Base-by-base conservation (phyloP, 2,888 invertebrate species). In the Lumbricus terrestris region DNA sequence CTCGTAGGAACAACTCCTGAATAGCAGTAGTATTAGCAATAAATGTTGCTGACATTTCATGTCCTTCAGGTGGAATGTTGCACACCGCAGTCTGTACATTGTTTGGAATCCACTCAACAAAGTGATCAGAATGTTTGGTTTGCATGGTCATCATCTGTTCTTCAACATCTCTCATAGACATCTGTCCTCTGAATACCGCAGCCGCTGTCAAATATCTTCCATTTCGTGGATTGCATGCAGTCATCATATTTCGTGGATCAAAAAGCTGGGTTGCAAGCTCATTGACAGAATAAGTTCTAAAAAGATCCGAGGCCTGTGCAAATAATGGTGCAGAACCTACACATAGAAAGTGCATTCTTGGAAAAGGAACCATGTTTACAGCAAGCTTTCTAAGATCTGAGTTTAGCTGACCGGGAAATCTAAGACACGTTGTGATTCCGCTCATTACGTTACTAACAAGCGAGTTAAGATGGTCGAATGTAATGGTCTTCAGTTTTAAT, bases 161-260 rank as follows among this genome's bases (percentile, higher is more conserved):
- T 98, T 98, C 92, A 97, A 94, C 95, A 91, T 94, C 94, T 92
- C 94, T 94, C 94, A 94, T 94, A 89, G 94, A 94, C 94, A 94
- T 94, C 54, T 94, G 93, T 20, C 94, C 94, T 89, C 94, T 92
- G 93, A 94, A 94, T 91, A 94, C 93, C 94, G 97, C 92, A 97
- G 90, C 90, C n/a, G 88, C 90, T 13, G 90, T 88, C 34, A 90
- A 82, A n/a, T n/a, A n/a, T n/a, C n/a, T n/a, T n/a, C n/a, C n/a
- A n/a, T n/a, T n/a, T n/a, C n/a, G n/a, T n/a, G 18, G 90, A 88
- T 37, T 82, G 88, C 37, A 90, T 82, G 35, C 90, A 13, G 38
- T 13, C 38, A 38, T 38, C 38, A 38, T 38, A 13, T 38, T 38
- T 13, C 13, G 5, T 5, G 38, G 8, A 13, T 38, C 90, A 1